Conservation (phyloP, 1,140 invertebrate species). For the Panonychus citri region DNA sequence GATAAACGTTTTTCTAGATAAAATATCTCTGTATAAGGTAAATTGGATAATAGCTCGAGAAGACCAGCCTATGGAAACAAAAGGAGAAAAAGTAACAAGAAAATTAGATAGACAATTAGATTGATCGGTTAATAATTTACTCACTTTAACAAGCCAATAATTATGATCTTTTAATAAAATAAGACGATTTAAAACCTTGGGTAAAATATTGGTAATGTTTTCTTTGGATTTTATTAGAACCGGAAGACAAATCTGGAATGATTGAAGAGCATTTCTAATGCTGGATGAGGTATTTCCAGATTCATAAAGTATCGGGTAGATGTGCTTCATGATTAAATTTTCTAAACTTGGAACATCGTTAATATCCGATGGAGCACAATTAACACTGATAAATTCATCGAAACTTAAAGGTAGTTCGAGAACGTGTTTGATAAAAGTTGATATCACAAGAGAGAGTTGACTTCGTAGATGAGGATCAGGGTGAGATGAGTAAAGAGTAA, state of each 20-base stretch:
- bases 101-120: background rate
- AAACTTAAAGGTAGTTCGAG: background rate
- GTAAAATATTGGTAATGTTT: constrained; percentile 16
- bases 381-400: constrained; percentile 1
- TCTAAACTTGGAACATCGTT: constrained; percentile 1
- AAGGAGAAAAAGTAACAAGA: constrained; percentile 32
- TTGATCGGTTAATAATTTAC: background rate
- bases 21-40: constrained; percentile 29
- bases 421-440: constrained; percentile 32
- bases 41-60: constrained; percentile 31
- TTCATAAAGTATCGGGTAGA: background rate
- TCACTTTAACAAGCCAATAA: constrained; percentile 40
- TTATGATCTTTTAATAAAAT: constrained; percentile 40
- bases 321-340: background rate
- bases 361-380: background rate
- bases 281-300: constrained; percentile 18
- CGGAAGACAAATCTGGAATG: constrained; percentile 28
- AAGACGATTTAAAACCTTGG: constrained; percentile 35
- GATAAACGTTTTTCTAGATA: constrained; percentile 15
- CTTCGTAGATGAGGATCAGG: constrained; percentile 59
- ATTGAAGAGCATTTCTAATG: constrained; percentile 20
- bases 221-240: constrained; percentile 30
- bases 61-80: constrained; percentile 44
- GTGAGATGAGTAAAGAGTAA: constrained; percentile 42
- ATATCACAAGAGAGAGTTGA: constrained; percentile 37